Evolutionary conservation across 2,797 vertebrate species (phyloP).

Genomic region (Pitangus sulphuratus): DNA sequence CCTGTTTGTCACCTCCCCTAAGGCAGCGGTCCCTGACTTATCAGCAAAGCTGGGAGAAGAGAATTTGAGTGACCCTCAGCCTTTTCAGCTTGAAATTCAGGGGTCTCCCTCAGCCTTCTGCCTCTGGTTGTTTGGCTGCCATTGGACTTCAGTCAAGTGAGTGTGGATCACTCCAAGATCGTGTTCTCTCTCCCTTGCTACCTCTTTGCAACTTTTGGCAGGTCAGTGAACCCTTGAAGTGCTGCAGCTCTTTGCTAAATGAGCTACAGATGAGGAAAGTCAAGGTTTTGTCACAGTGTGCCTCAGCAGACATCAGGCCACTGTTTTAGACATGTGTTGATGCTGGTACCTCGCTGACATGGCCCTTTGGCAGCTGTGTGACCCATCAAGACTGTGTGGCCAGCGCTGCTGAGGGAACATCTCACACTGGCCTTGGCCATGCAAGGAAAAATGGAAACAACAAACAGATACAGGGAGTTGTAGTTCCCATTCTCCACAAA

Average conservation of each 20-base stretch:
- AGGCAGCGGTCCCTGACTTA: not conserved
- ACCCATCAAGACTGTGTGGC: rapidly evolving
- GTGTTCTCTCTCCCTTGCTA: not conserved
- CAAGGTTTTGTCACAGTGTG: not conserved
- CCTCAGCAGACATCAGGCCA: not conserved
- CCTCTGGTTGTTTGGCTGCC: not conserved
- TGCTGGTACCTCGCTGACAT: not conserved
- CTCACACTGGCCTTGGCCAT: not conserved
- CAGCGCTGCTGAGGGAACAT: not conserved
- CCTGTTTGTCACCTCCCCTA: not conserved
- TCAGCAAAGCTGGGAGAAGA: not conserved
- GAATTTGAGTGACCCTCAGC: not conserved
- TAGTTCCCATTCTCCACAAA: not conserved
- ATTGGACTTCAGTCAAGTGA: rapidly evolving
- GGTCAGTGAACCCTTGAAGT: not conserved
- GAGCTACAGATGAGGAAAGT: not conserved
- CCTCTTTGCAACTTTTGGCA: not conserved
- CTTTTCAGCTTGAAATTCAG: not conserved
- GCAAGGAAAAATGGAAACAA: not conserved
- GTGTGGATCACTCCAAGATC: not conserved
- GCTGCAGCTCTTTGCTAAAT: not conserved
- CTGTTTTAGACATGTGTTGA: not conserved
- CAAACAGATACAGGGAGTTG: not conserved
- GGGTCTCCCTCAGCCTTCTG: not conserved
- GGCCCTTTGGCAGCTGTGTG: rapidly evolving